Base-by-base conservation (phyloP, 2,797 vertebrate genomes). In the Semaprochilodus insignis region DNA sequence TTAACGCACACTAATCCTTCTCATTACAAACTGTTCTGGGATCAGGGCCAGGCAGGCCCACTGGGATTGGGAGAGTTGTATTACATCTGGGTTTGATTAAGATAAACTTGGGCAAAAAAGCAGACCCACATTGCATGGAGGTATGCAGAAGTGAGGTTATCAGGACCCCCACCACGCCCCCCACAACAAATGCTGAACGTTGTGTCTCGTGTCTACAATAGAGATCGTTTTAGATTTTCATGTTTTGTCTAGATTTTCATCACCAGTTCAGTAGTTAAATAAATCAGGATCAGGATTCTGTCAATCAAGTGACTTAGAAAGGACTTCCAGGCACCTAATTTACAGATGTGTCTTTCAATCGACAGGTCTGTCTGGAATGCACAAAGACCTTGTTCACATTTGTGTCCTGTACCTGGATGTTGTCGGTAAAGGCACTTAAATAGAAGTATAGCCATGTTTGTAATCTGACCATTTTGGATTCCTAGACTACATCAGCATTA, bases 1-100 rank as follows among this genome's bases (percentile, higher is more conserved):
- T 93, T 91, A 92, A 89, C 83, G 69, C 87, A 78, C 86, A 67
- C 85, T 91, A 92, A 92, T 91, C 91, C 87, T 81, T 88, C 87
- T 75, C 87, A 89, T 90, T 87, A 82, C 88, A 90, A 90, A 92
- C 78, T 82, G 87, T 88, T 91, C 91, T 89, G 89, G 91, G 91
- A 92, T 55, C 65, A 62, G 71, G 13, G 89, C 91, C 91, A 88
- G 88, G 77, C 21, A 48, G 34, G 81, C 84, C 83, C 80, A 85
- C 63, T 60, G 80, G 70, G 86, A 89, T 88, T 82, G 83, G 86
- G 52, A 85, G 80, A 74, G 60, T 77, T 88, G 55, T 31, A 16
- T 62, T 48, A 21, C 60, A 81, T 85, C 84, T 87, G 60, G 87
- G n/a, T 76, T 75, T 81, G 67, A 73, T 60, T 69, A 55, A 81